Evolutionary conservation across 2,888 invertebrate species (phyloP), one percentile per base, ranked within the genome.

Genomic region (Drosophila cracens): DNA sequence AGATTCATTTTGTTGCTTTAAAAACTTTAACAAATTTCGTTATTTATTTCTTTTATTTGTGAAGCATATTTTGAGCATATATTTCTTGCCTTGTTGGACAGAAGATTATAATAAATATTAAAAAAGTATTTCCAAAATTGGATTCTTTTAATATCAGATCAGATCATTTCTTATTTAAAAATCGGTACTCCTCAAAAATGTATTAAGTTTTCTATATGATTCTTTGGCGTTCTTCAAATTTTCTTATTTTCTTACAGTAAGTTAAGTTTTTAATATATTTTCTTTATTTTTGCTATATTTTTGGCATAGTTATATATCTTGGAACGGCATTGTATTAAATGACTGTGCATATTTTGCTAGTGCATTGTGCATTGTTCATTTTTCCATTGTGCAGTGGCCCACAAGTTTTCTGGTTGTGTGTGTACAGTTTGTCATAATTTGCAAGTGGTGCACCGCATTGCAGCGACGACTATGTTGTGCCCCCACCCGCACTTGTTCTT

Each of bases 401-500:
- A 46, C 65, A 74, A 68, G 57, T 68, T 73, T 61, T 27, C 38
- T 52, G 52, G 43, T 70, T 68, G 57, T 70, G 63, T 52, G 77
- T 53, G 77, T 73, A 73, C 69, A 74, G 77, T 87, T 83, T 87
- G 82, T 84, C 87, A 85, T 87, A 79, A 85, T 87, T 85, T 87
- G 83, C 85, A 85, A 87, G 75, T 87, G 86, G 77, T 84, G 81
- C 83, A 81, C 66, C 69, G 80, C 74, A 66, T 46, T 70, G 79
- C 62, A 70, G 52, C 70, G 40, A 78, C 52, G 54, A 59, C 48
- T 38, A 40, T 53, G 58, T 48, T 34, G 34, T 38, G 34, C 21
- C 56, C n/a, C 69, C 56, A 4, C 60, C 63, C 70, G 46, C 80
- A 82, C 74, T 79, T 67, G 77, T 82, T 80, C 86, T 80, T 88